Base-by-base conservation (phyloP, 2,797 vertebrate genomes). In the Aldrovandia affinis region DNA sequence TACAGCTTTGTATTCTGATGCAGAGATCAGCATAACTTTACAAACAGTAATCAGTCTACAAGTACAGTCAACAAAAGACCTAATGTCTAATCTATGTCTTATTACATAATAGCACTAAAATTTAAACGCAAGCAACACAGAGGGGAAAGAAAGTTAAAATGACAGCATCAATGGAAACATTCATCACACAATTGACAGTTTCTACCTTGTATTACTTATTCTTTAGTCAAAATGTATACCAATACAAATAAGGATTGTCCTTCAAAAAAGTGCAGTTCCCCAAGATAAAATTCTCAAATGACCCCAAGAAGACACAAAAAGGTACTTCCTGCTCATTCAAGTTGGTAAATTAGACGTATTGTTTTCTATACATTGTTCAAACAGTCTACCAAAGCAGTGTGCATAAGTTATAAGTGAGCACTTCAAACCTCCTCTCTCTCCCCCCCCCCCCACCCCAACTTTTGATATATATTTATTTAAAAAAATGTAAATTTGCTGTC, bases 231-330 rank as follows among this genome's bases (percentile, higher is more conserved):
- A 92, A 94, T 94, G 92, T 91, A 90, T 93, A 95, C 92, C 93
- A 90, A 94, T 95, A 95, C 92, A 95, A 95, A 95, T 95, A 95
- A 96, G 94, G 95, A 96, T 96, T 96, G 95, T 96, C 95, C 95
- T 96, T 96, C 95, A 95, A 95, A 96, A n/a, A 96, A 96, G 95
- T 96, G 95, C 95, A 95, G 94, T 94, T 95, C 92, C 92, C 94
- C 93, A 95, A 93, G 94, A 93, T 93, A 95, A 94, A 95, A 95
- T 92, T 92, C 93, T 94, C 87, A 86, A 93, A 94, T 93, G 92
- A 94, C 90, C 90, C 89, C 86, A 95, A 94, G 95, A 95, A 96
- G 95, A 95, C 93, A 22, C 77, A 89, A 92, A 93, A 94, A 94
- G 90, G 90, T 92, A 92, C 91, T 88, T 89, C 93, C 93, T 92